A percentile compares a stretch with the other conserved stretches of the same genome.
These are phyloP conservation scores for Drosophila mayaguana DNA, from an alignment of 2,888 invertebrate genomes.

Conservation along the genomic window DNA sequence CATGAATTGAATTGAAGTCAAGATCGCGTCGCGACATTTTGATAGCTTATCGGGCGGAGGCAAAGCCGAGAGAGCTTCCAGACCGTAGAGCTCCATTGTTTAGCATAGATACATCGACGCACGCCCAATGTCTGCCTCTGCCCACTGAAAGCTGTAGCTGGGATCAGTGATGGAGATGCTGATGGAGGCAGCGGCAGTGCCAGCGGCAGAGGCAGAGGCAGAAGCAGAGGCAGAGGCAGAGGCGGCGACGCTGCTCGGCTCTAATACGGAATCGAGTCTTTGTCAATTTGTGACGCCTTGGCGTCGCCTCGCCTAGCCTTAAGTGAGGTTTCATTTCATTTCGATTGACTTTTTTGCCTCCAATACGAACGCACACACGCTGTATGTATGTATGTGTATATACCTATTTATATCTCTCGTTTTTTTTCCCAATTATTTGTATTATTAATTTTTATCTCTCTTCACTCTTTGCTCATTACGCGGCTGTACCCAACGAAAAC, in stretches of 20 bases:
- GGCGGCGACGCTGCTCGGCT: not conserved
- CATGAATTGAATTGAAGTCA: constrained; percentile 69
- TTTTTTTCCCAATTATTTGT: constrained; percentile 47
- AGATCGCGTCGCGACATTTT: constrained; percentile 75
- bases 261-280: constrained; percentile 37
- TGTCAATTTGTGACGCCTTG: constrained; percentile 69
- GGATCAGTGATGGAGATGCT: constrained; percentile 3
- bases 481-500: constrained; percentile 40
- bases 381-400: not conserved
- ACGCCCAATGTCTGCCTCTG: constrained; percentile 62
- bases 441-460: constrained; percentile 75
- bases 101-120: constrained; percentile 53
- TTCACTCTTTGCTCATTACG: constrained; percentile 73
- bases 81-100: constrained; percentile 52
- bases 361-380: not conserved
- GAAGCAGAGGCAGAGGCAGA: not conserved
- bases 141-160: constrained; percentile 19
- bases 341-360: constrained; percentile 44
- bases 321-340: constrained; percentile 76
- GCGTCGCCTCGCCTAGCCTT: constrained; percentile 72
- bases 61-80: constrained; percentile 29
- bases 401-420: constrained; percentile 9
- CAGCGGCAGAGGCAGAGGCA: not conserved
- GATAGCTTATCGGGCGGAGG: constrained; percentile 66
- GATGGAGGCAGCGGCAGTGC: not conserved